A percentile compares a stretch with the other conserved stretches of the same genome.
These are phyloP conservation scores for Cyanocitta stelleri DNA, from an alignment of 2,113 vertebrate genomes.

Conservation along the genomic window DNA sequence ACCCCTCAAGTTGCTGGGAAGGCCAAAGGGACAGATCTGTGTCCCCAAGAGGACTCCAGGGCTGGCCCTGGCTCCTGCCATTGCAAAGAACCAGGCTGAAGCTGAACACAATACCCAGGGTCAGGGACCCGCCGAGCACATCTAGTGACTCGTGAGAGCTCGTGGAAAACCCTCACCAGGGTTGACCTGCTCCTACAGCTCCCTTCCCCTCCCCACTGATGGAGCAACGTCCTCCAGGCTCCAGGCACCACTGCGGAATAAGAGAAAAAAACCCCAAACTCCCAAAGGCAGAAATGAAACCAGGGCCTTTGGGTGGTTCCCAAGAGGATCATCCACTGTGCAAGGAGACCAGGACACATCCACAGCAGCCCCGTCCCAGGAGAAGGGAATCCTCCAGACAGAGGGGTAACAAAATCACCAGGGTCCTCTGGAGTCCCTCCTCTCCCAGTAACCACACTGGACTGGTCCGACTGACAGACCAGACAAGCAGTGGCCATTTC, in stretches of 20 bases:
- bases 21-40: background rate
- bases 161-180: background rate
- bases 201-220: background rate
- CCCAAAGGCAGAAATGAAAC: background rate
- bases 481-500: background rate
- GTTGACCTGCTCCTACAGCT: background rate
- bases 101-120: background rate
- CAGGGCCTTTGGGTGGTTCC: background rate
- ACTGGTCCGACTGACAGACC: background rate
- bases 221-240: background rate
- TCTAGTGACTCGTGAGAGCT: background rate
- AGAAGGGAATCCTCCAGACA: background rate
- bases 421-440: background rate
- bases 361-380: background rate
- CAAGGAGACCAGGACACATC: background rate
- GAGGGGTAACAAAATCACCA: background rate
- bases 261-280: background rate
- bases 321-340: background rate
- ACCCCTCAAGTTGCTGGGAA: background rate
- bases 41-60: background rate
- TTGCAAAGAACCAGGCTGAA: accelerated
- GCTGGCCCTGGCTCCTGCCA: background rate
- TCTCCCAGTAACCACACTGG: background rate
- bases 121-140: accelerated
- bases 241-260: accelerated